phyloP scores from a whole-genome alignment of 2,797 vertebrate species.

The Manis javanica region DNA sequence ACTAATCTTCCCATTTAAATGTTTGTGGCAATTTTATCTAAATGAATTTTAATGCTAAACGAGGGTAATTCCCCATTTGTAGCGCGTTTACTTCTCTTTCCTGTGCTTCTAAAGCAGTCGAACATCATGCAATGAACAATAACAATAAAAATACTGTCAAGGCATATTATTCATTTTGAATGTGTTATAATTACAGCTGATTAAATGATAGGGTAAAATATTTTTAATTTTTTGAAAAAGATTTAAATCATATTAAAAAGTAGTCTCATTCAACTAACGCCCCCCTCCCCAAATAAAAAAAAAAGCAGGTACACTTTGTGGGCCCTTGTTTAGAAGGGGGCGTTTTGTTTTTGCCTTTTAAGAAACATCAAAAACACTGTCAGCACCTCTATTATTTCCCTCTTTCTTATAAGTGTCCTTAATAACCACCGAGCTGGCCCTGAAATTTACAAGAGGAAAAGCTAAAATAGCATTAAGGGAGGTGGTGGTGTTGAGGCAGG shows the following conservation, averaged over 20 bases:
- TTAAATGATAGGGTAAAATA: constrained; percentile 84
- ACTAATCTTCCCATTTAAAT: constrained; percentile 97
- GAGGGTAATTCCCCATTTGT: constrained; percentile 94
- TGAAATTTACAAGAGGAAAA: constrained; percentile 76
- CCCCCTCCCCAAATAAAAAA: constrained; percentile 17
- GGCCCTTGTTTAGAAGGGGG: constrained; percentile 78
- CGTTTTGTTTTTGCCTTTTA: constrained; percentile 84
- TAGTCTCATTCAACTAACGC: constrained; percentile 45
- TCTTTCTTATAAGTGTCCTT: constrained; percentile 78
- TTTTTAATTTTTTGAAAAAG: constrained; percentile 60
- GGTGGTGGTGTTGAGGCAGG: background rate
- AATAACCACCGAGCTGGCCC: constrained; percentile 64
- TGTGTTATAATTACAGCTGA: constrained; percentile 89
- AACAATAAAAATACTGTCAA: constrained; percentile 88
- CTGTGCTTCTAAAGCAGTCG: constrained; percentile 88
- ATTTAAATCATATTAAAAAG: constrained; percentile 54
- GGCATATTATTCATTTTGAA: constrained; percentile 87
- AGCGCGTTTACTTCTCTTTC: constrained; percentile 92
- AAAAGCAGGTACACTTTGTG: constrained; percentile 76
- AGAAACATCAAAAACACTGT: constrained; percentile 78
- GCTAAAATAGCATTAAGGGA: constrained; percentile 47
- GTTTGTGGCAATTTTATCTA: constrained; percentile 97
- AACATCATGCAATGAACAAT: constrained; percentile 88
- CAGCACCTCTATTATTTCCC: constrained; percentile 72
- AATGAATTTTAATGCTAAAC: constrained; percentile 96